Evolutionary conservation across 2,797 vertebrate species (phyloP).

Genomic region (Leucoraja ocellata): DNA sequence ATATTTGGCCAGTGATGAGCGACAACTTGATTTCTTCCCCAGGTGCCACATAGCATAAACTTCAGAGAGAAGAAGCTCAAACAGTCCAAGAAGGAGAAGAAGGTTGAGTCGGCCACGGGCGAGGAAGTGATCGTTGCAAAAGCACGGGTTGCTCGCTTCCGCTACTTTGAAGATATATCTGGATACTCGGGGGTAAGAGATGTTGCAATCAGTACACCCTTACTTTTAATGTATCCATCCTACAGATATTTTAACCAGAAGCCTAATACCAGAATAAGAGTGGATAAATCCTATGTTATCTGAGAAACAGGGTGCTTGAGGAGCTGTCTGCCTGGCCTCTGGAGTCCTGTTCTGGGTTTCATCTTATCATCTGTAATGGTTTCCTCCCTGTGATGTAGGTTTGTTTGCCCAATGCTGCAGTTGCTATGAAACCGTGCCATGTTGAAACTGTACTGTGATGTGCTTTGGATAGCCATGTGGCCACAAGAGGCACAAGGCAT

Average conservation of each 20-base stretch:
- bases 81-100: slow-evolving; percentile 71
- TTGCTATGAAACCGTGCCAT: neutral
- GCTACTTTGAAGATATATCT: slow-evolving; percentile 83
- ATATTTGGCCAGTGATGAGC: neutral
- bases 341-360: neutral
- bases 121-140: slow-evolving; percentile 59
- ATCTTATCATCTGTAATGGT: neutral
- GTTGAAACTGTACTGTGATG: neutral
- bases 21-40: neutral
- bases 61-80: slow-evolving; percentile 80
- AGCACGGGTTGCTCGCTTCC: slow-evolving; percentile 72
- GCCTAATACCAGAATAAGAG: too few species aligned
- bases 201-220: neutral
- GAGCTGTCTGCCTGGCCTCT: neutral
- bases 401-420: neutral
- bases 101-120: slow-evolving; percentile 52
- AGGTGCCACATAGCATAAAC: slow-evolving; percentile 88
- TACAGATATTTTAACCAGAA: neutral
- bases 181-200: slow-evolving; percentile 76
- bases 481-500: neutral
- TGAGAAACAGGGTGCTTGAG: neutral
- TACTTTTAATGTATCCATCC: neutral
- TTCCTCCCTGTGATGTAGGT: too few species aligned
- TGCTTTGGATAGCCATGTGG: neutral
- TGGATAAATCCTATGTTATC: neutral